Percentiles rank a stretch among this genome's conserved stretches.
These are phyloP conservation scores for Plecotus auritus DNA, from an alignment of 2,113 vertebrate genomes.

Conservation along the genomic window DNA sequence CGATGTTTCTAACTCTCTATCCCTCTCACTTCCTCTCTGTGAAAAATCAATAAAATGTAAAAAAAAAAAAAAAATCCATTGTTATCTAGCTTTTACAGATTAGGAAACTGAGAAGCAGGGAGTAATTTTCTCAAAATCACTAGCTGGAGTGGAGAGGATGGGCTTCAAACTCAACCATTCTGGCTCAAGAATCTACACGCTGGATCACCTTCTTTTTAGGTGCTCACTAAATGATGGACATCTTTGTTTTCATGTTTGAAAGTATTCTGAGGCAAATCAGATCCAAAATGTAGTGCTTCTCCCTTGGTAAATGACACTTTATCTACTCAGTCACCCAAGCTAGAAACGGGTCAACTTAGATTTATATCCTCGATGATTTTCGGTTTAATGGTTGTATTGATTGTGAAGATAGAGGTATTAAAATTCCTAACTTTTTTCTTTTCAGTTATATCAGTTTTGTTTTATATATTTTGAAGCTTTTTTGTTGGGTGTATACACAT, in stretches of 20 bases:
- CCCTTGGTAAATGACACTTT: not conserved
- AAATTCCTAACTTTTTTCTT: not conserved
- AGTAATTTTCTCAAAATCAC: not conserved
- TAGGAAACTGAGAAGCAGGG: not conserved
- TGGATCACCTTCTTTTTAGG: not conserved
- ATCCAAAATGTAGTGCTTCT: not conserved
- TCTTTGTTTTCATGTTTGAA: not conserved
- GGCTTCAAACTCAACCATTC: not conserved
- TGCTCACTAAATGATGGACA: not conserved
- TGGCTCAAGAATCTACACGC: not conserved
- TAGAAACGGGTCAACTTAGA: not conserved
- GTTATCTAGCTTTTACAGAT: not conserved
- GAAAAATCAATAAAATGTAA: too few relatives aligned
- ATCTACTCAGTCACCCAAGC: not conserved
- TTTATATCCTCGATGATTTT: not conserved
- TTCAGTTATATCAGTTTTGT: not conserved
- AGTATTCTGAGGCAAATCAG: not conserved
- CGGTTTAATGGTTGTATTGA: not conserved
- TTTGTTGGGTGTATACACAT: not conserved
- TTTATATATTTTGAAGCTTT: not conserved
- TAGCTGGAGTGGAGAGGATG: not conserved
- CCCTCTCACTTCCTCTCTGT: too few relatives aligned
- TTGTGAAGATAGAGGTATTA: not conserved
- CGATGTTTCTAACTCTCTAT: too few relatives aligned
- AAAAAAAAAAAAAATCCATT: constrained; percentile 9